These are phyloP conservation scores for Meleagris gallopavo DNA, from an alignment of 2,113 vertebrate genomes.

Conservation along the genomic window DNA sequence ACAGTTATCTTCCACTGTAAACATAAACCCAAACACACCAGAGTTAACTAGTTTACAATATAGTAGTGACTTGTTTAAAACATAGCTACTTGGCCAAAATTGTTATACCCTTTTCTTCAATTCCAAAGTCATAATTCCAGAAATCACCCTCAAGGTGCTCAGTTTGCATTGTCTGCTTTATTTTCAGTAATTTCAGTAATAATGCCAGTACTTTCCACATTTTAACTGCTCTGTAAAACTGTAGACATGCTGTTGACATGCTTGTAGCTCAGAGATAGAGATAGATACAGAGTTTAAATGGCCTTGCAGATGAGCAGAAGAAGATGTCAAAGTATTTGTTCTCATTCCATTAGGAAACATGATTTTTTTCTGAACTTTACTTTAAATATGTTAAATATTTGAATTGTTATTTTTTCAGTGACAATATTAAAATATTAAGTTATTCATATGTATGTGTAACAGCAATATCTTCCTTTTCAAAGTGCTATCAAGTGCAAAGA, in stretches of 20 bases:
- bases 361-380: not conserved
- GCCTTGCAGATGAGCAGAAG: not conserved
- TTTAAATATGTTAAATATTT: not conserved
- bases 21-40: not conserved
- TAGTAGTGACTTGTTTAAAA: not conserved
- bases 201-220: not conserved
- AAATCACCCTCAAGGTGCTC: not conserved
- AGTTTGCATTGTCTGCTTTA: not conserved
- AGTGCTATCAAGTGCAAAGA: not conserved
- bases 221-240: not conserved
- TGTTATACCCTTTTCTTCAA: not conserved
- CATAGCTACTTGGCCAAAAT: fast-evolving
- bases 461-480: not conserved
- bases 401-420: not conserved
- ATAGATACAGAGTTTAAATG: not conserved
- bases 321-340: not conserved
- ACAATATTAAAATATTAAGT: not conserved
- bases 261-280: no score
- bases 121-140: not conserved
- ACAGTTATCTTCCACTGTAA: not conserved
- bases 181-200: not conserved
- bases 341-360: not conserved
- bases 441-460: not conserved
- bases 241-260: not conserved
- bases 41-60: not conserved